Evolutionary conservation across 2,888 invertebrate genomes (phyloP), one percentile per base, ranked within the genome.

Genomic region (Chrysolina americana): DNA sequence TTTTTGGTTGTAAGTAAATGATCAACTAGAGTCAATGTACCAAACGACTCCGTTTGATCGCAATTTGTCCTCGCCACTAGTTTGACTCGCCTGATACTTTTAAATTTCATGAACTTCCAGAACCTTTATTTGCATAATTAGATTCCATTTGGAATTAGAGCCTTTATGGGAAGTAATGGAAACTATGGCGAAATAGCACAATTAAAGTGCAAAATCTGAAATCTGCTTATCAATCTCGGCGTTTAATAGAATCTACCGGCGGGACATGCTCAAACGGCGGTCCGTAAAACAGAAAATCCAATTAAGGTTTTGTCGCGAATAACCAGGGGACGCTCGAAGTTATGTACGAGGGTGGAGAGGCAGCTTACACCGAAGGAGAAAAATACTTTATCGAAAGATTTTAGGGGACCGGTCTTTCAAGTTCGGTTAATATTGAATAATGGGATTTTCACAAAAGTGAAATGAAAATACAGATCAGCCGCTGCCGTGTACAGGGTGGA

Each of bases 261-360:
- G 28, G 48, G 74, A 68, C 72, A 75, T 73, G 74, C 73, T 76
- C 75, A 74, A 79, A 78, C 76, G 78, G 79, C 73, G 78, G 77
- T 73, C 79, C 81, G 78, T 83, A 82, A 82, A 83, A 81, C 81
- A 81, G 80, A 80, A 81, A 84, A 84, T 83, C 82, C 83, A 84
- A 83, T 84, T 83, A 84, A 82, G 83, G 82, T 83, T 82, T 83
- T 82, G 82, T 80, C 80, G 80, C 79, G 80, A 79, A 79, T 79
- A 77, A 80, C 79, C 77, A 76, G 70, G 79, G 78, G 80, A 70
- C 72, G 78, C 70, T 53, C n/a, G 47, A 23, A 65, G 23, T 23
- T 47, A 65, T 65, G 48, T 48, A 47, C 17, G 65, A 65, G 48
- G 48, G 44, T 48, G 23, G 41, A 23, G 23, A n/a, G 65, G 48